Evolutionary conservation across 2,888 invertebrate genomes (phyloP).

Genomic region (Gisinianus flammeolus): DNA sequence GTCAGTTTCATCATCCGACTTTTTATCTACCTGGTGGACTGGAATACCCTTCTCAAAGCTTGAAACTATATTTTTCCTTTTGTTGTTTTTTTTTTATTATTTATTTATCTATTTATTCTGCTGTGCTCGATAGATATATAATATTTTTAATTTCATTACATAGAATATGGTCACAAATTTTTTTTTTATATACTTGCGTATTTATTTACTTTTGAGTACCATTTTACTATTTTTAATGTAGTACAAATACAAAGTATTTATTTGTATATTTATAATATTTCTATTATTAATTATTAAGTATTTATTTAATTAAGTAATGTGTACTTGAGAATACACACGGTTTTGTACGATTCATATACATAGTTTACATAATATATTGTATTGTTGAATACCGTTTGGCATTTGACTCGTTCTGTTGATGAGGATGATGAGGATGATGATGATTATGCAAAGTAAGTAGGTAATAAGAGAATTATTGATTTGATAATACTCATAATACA

Average conservation of each 20-base stretch:
- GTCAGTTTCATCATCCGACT: slow-evolving; percentile 29
- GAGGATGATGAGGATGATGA: too few relatives aligned
- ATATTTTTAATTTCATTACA: too few relatives aligned
- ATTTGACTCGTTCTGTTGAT: not conserved
- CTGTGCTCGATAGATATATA: too few relatives aligned
- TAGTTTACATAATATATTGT: too few relatives aligned
- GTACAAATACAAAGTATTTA: not conserved
- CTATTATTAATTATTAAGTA: too few relatives aligned
- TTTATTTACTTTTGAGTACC: too few relatives aligned
- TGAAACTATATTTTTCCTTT: not conserved
- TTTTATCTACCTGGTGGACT: slow-evolving; percentile 35
- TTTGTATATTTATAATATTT: too few relatives aligned
- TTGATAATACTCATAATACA: not conserved
- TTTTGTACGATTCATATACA: too few relatives aligned
- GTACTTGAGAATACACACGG: too few relatives aligned
- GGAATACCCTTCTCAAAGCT: slow-evolving; percentile 38
- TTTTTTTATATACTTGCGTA: not conserved
- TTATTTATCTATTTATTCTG: not conserved
- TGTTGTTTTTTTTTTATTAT: not conserved
- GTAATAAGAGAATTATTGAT: not conserved
- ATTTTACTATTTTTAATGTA: not conserved
- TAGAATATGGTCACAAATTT: too few relatives aligned
- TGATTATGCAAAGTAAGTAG: not conserved
- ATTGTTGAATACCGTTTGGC: not conserved
- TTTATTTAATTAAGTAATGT: not conserved